These are phyloP conservation scores for Agonopterix heracliana DNA, from an alignment of 2,888 invertebrate species.

Conservation along the genomic window DNA sequence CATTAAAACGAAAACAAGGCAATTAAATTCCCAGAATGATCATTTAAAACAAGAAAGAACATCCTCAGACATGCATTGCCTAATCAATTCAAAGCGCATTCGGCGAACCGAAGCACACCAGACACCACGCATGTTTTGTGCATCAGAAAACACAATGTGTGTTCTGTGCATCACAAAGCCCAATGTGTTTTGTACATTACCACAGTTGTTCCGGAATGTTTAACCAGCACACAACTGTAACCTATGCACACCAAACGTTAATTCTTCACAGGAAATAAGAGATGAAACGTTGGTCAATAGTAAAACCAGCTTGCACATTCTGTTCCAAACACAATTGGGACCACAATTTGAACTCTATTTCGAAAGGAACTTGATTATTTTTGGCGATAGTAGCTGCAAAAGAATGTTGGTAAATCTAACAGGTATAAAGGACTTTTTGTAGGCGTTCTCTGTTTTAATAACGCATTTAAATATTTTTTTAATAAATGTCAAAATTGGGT, in stretches of 20 bases:
- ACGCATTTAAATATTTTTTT: slow-evolving; percentile 45
- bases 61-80: slow-evolving; percentile 1
- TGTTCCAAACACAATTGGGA: background rate
- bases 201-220: slow-evolving; percentile 34
- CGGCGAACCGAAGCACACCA: background rate
- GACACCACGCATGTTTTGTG: slow-evolving; percentile 9
- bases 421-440: slow-evolving; percentile 43
- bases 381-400: background rate
- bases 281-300: slow-evolving; percentile 44
- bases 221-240: slow-evolving; percentile 40
- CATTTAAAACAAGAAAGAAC: too few species aligned
- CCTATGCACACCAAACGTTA: slow-evolving; percentile 38
- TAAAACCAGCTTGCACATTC: slow-evolving; percentile 18
- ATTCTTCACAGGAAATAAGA: slow-evolving; percentile 50
- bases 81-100: slow-evolving; percentile 10
- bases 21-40: too few species aligned
- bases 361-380: slow-evolving; percentile 1
- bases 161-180: slow-evolving; percentile 16
- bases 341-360: slow-evolving; percentile 18
- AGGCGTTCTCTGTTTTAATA: slow-evolving; percentile 54
- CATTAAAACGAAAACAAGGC: background rate
- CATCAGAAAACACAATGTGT: slow-evolving; percentile 15
- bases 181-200: slow-evolving; percentile 27
- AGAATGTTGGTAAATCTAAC: slow-evolving; percentile 8
- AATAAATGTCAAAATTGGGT: slow-evolving; percentile 51